Conservation (phyloP, 2,797 vertebrate genomes). For the Urophycis tenuis region DNA sequence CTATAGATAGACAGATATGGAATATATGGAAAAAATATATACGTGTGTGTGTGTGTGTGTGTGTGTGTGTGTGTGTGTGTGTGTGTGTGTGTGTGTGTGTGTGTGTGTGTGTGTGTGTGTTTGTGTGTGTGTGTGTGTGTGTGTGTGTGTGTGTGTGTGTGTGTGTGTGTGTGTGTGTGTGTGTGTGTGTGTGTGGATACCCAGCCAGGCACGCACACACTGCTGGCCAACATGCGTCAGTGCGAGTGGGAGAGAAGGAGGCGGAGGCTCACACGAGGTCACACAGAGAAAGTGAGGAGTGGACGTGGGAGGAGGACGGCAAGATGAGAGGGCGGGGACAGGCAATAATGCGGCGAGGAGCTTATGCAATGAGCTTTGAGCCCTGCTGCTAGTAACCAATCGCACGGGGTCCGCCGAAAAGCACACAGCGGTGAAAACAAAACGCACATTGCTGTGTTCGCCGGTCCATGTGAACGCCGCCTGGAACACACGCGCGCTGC, state of each 20-base stretch:
- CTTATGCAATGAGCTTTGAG: slow-evolving; percentile 39
- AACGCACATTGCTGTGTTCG: slow-evolving; percentile 46
- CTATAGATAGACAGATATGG: too few relatives aligned
- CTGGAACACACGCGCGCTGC: not conserved
- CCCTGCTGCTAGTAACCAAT: slow-evolving; percentile 31
- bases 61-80: too few relatives aligned
- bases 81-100: too few relatives aligned
- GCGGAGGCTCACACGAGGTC: not conserved
- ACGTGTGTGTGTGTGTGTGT: too few relatives aligned
- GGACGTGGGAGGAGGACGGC: slow-evolving; percentile 1
- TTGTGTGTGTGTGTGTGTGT: too few relatives aligned
- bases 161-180: too few relatives aligned
- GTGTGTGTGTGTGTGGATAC: too few relatives aligned
- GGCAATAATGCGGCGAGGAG: not conserved
- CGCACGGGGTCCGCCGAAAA: not conserved
- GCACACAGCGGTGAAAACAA: slow-evolving; percentile 41
- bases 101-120: too few relatives aligned
- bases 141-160: too few relatives aligned
- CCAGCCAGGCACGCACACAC: not conserved
- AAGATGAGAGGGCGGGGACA: not conserved
- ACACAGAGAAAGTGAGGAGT: not conserved
- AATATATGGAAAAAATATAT: too few relatives aligned
- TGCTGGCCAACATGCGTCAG: not conserved
- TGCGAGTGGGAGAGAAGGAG: not conserved
- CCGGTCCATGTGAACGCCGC: slow-evolving; percentile 43